Conservation (phyloP, 2,888 invertebrate species). For the Oegoconia quadripuncta region DNA sequence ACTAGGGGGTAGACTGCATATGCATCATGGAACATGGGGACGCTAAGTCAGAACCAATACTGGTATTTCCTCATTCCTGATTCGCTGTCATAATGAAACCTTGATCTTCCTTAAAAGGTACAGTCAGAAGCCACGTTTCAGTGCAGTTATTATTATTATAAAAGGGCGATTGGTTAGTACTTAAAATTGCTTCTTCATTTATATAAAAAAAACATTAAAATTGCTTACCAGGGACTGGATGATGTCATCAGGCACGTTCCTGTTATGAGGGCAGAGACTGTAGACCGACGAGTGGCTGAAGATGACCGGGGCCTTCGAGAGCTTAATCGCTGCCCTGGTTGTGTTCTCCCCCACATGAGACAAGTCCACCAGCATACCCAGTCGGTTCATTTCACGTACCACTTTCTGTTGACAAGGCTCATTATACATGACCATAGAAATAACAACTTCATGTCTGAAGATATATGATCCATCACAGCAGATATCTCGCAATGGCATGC, state of each 20-base stretch:
- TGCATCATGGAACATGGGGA: too few species aligned
- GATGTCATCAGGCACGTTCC: constrained; percentile 86
- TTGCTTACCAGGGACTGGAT: constrained; percentile 73
- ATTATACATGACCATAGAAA: neutral
- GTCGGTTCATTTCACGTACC: constrained; percentile 87
- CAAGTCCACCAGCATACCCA: constrained; percentile 88
- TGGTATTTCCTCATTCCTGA: too few species aligned
- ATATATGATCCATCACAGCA: too few species aligned
- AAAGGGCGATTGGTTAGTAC: neutral
- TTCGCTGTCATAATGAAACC: too few species aligned
- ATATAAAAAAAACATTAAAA: neutral
- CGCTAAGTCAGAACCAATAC: too few species aligned
- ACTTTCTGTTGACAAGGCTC: constrained; percentile 75
- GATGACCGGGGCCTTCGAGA: constrained; percentile 85
- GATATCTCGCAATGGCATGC: too few species aligned
- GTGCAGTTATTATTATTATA: too few species aligned
- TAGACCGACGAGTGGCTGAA: constrained; percentile 88
- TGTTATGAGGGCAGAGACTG: constrained; percentile 83
- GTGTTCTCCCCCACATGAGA: constrained; percentile 85
- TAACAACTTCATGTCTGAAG: too few species aligned
- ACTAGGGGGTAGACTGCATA: too few species aligned
- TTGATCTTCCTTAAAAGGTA: too few species aligned
- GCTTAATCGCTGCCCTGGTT: constrained; percentile 82
- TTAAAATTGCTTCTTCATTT: neutral
- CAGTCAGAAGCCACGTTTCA: too few species aligned